phyloP scores from a whole-genome alignment of 2,113 vertebrate species.

The Larimichthys crocea region DNA sequence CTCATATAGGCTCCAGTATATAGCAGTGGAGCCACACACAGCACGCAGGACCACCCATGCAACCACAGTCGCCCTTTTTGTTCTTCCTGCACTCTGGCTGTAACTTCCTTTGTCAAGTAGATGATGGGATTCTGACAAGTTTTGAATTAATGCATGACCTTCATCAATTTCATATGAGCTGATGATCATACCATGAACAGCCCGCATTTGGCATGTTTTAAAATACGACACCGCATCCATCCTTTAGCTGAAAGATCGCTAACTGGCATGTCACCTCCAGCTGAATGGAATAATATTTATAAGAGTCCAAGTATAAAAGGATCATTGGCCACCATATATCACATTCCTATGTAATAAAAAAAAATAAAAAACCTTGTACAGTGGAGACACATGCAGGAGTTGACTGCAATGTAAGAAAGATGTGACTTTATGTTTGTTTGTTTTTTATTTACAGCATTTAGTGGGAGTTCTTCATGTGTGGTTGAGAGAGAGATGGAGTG shows the following conservation, averaged over 20 bases:
- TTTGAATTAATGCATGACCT: slow-evolving; percentile 70
- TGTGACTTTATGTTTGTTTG: slow-evolving; percentile 21
- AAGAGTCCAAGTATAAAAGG: slow-evolving; percentile 42
- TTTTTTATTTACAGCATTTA: slow-evolving; percentile 50
- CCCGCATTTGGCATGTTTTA: slow-evolving; percentile 48
- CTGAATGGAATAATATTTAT: slow-evolving; percentile 75
- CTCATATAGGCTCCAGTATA: slow-evolving; percentile 24
- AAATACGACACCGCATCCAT: slow-evolving; percentile 60
- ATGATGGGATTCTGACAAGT: slow-evolving; percentile 61
- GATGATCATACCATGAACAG: slow-evolving; percentile 37
- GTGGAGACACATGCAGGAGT: slow-evolving; percentile 13
- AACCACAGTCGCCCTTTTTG: slow-evolving; percentile 2
- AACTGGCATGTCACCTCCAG: slow-evolving; percentile 57
- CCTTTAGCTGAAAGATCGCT: slow-evolving; percentile 45
- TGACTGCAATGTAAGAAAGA: slow-evolving; percentile 2
- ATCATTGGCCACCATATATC: slow-evolving; percentile 55
- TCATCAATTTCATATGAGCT: slow-evolving; percentile 67
- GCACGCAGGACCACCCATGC: background rate
- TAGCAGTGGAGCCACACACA: slow-evolving; percentile 13
- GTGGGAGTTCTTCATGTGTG: slow-evolving; percentile 36
- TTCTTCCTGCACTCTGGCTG: slow-evolving; percentile 17
- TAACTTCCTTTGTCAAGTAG: slow-evolving; percentile 26
- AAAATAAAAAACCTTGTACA: slow-evolving; percentile 35
- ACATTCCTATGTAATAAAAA: slow-evolving; percentile 40
- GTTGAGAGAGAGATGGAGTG: slow-evolving; percentile 26